phyloP scores from a whole-genome alignment of 2,888 invertebrate genomes.

The Chalcis sispes region DNA sequence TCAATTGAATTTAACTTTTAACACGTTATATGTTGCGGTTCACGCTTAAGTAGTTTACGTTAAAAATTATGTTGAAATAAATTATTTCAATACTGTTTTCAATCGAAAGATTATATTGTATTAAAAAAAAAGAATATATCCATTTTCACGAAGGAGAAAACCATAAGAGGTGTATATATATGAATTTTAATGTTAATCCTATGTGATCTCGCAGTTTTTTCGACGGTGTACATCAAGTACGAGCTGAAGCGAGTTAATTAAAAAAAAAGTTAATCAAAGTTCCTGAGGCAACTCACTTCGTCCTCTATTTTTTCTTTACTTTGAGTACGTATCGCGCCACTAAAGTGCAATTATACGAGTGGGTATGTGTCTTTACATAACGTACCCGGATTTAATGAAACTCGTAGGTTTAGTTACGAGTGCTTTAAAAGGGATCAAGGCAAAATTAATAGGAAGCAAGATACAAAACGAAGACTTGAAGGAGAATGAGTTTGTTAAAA shows the following conservation, averaged over 20 bases:
- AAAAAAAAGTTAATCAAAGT: slow-evolving; percentile 57
- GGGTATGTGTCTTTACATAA: slow-evolving; percentile 45
- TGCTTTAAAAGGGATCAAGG: slow-evolving; percentile 33
- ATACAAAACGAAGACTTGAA: neutral
- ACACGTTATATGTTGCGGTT: too few relatives aligned
- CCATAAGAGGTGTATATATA: neutral
- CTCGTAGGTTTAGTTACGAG: slow-evolving; percentile 44
- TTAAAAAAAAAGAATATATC: neutral
- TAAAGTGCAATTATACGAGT: slow-evolving; percentile 50
- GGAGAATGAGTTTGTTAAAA: slow-evolving; percentile 24
- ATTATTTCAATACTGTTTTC: neutral
- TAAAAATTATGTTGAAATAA: too few relatives aligned
- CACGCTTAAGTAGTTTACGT: too few relatives aligned
- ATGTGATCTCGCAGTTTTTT: slow-evolving; percentile 12
- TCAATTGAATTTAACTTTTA: too few relatives aligned
- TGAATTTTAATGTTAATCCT: slow-evolving; percentile 36
- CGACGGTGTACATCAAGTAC: neutral
- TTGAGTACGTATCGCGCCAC: slow-evolving; percentile 35
- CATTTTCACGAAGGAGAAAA: neutral
- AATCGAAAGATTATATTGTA: neutral
- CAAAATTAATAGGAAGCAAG: slow-evolving; percentile 46
- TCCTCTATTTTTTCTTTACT: slow-evolving; percentile 27
- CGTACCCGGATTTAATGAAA: slow-evolving; percentile 55
- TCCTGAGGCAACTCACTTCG: neutral
- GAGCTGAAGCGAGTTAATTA: too few relatives aligned